Base-by-base conservation (phyloP, 2,888 invertebrate species). In the Antheraea yamamai region DNA sequence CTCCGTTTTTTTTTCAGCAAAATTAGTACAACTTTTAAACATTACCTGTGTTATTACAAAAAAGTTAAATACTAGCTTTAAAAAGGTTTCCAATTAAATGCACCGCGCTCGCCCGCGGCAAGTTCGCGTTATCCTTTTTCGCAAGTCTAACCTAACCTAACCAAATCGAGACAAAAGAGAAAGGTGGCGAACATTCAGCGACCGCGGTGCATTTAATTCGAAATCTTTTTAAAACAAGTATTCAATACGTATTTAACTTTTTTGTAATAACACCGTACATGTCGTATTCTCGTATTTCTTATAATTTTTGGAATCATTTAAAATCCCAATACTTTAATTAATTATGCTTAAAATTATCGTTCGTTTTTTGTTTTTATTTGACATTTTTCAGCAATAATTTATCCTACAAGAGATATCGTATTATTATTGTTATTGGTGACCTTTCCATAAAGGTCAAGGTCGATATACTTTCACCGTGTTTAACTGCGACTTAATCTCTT, bases 371-470 rank as follows among this genome's bases (percentile, higher is more conserved):
- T 61, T 7, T n/a, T 23, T n/a, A 14, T 66, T 20, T 16, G 2
- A 30, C 0, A 66, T 26, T 16, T 66, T 66, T 30, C 4, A 66
- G 30, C 64, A 30, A 66, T 26, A 16, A 14, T 66, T 30, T 66
- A 66, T 66, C 64, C 64, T 66, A 26, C 30, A 30, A 66, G 30
- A 26, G 16, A 30, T 26, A 26, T 66, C 16, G 64, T 30, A 30
- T 66, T 16, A 26, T 30, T 30, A 66, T 66, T 26, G 14, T 70
- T n/a, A 39, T 70, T 39, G 14, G 8, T 39, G 39, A 70, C 70
- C 70, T 70, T 70, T 70, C 10, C 10, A 4, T 39, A 70, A 70
- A 70, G 39, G 70, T 70, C 70, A 70, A 70, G n/a, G 70, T 35
- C 35, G 23, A 7, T 70, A n/a, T n/a, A 70, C 39, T 70, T 70